Conservation (phyloP, 1,140 invertebrate genomes). For the Ctenoplectra terminalis region DNA sequence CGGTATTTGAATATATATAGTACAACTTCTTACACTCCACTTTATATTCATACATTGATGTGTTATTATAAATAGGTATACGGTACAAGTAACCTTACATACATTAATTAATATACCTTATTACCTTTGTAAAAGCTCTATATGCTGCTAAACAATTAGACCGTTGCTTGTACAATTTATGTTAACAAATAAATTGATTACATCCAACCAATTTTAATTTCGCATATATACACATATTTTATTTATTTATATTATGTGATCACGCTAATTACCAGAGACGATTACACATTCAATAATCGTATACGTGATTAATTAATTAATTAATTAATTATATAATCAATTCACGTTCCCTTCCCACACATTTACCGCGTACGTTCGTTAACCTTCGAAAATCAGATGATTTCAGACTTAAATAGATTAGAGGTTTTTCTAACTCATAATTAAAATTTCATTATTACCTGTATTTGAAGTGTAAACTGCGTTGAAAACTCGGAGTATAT, state of each 20-base stretch:
- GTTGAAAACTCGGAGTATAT: too few relatives aligned
- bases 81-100: neutral
- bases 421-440: too few relatives aligned
- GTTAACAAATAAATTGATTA: conserved; percentile 35
- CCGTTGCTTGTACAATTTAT: conserved; percentile 24
- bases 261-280: neutral
- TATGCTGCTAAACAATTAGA: neutral
- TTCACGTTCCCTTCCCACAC: neutral
- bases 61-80: neutral
- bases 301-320: too few relatives aligned
- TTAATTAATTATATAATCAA: too few relatives aligned
- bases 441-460: too few relatives aligned
- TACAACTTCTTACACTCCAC: conserved; percentile 21
- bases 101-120: conserved; percentile 3
- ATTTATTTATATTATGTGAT: neutral
- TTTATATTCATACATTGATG: neutral
- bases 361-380: neutral
- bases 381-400: too few relatives aligned
- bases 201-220: neutral
- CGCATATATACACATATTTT: neutral
- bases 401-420: too few relatives aligned
- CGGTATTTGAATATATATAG: neutral
- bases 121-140: neutral
- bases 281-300: too few relatives aligned
- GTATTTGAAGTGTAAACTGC: too few relatives aligned